A percentile compares a stretch with the other conserved stretches of the same genome.
Conservation (phyloP, 2,888 invertebrate species). For the Axea sp. region DNA sequence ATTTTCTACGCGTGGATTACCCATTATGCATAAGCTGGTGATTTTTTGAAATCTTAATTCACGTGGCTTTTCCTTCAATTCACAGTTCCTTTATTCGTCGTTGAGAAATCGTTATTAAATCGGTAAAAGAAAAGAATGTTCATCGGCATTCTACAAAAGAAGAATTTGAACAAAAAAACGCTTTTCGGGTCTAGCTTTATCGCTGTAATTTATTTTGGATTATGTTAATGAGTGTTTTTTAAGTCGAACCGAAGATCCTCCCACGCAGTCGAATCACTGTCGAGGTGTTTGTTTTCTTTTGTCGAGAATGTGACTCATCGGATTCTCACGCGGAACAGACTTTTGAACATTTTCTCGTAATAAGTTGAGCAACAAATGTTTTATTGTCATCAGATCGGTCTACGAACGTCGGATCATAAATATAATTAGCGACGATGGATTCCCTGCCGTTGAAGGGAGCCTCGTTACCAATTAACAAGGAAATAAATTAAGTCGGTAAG, state of each 20-base stretch:
- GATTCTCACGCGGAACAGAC: conserved; percentile 32
- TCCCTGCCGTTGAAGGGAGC: too few relatives aligned
- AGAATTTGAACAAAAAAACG: conserved; percentile 15
- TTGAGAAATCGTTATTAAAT: conserved; percentile 20
- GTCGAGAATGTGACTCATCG: conserved; percentile 41
- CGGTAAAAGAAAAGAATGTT: conserved; percentile 16
- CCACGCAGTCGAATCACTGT: conserved; percentile 44
- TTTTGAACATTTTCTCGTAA: neutral
- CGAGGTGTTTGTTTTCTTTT: conserved; percentile 36
- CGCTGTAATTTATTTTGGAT: conserved; percentile 53
- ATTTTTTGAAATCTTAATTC: conserved; percentile 9
- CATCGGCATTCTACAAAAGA: conserved; percentile 46
- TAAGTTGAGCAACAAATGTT: conserved; percentile 7
- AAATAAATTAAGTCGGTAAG: conserved; percentile 3
- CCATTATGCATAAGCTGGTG: conserved; percentile 2
- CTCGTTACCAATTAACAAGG: conserved; percentile 22
- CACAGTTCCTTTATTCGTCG: too few relatives aligned
- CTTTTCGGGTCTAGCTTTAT: conserved; percentile 32
- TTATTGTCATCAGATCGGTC: conserved; percentile 17
- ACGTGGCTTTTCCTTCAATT: too few relatives aligned
- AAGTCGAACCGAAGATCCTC: conserved; percentile 40
- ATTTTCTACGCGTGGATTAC: too few relatives aligned
- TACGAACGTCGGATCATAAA: too few relatives aligned
- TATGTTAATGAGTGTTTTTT: conserved; percentile 53
- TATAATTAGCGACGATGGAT: too few relatives aligned